Evolutionary conservation across 2,888 invertebrate species (phyloP), one percentile per base, ranked within the genome.

Genomic region (Tachina grossa): DNA sequence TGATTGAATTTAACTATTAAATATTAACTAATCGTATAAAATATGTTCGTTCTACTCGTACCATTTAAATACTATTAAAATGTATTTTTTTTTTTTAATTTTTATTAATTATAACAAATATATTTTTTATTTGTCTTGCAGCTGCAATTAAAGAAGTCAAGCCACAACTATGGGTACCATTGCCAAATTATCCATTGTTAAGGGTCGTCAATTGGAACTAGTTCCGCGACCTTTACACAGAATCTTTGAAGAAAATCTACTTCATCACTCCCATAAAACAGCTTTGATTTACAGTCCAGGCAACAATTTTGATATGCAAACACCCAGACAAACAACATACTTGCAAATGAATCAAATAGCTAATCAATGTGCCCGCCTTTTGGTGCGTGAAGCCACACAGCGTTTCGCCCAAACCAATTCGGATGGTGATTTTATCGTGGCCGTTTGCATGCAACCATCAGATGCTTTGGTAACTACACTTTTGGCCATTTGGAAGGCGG

Each of bases 391-490:
- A 80, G 88, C 91, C 2, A 88, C 89, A 5, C 89, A 89, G 41
- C 89, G 89, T 22, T 90, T 89, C 13, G 84, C 91, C 55, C 89
- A 90, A 61, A 89, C 92, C 13, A 96, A 96, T 90, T 90, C 93
- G 5, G 96, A 97, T 90, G 95, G 95, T 0, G 96, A 97, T 90
- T 95, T 93, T 88, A 95, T 97, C 13, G 94, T 97, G 0, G 97
- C 96, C 0, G 96, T 97, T 0, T 96, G 96, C 89, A 95, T 97
- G 95, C 94, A 95, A 87, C 97, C 97, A 0, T 95, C 96, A 3
- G 95, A 96, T 89, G 94, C 93, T 51, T 90, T 96, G 79, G 94
- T 97, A 10, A 93, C 94, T 45, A 93, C 95, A 0, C 92, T 98
- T 22, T 91, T 97, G 84, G 95, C 96, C 0, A 95, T 96, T 71